A percentile compares a stretch with the other conserved stretches of the same genome.
Evolutionary conservation across 2,113 vertebrate genomes (phyloP).

Genomic region (Melanocharis versteri): DNA sequence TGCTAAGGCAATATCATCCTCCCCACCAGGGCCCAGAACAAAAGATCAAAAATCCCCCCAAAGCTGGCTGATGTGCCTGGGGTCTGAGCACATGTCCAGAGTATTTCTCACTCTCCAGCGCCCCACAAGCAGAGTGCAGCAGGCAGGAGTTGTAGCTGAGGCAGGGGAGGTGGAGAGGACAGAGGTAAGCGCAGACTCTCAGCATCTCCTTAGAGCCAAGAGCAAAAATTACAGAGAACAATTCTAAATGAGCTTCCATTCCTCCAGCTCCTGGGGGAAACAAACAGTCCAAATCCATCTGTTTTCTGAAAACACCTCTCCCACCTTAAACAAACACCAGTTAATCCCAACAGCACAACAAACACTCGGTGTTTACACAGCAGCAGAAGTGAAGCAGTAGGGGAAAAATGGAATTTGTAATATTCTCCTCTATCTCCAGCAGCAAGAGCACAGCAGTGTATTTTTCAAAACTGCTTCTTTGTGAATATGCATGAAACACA

Average conservation of each 20-base stretch:
- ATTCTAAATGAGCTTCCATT: neutral
- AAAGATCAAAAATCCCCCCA: neutral
- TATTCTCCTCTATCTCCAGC: slow-evolving; percentile 12
- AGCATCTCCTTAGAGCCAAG: neutral
- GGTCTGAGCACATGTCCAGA: neutral
- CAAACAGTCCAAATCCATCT: neutral
- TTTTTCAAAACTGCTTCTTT: neutral
- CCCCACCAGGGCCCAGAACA: neutral
- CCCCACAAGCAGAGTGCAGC: neutral
- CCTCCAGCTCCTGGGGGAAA: neutral
- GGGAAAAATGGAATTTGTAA: slow-evolving; percentile 4
- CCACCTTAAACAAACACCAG: slow-evolving; percentile 1
- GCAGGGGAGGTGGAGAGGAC: neutral
- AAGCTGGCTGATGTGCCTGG: neutral
- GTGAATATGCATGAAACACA: slow-evolving; percentile 11
- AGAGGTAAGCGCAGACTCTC: fast-evolving
- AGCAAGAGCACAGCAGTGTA: neutral
- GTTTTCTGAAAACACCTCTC: neutral
- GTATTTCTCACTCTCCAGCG: fast-evolving
- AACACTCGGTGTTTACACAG: neutral
- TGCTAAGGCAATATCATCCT: fast-evolving
- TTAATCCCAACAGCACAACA: slow-evolving; percentile 12
- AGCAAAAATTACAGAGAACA: neutral
- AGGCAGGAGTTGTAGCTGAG: neutral
- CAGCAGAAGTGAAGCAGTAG: neutral